Evolutionary conservation across 1,140 invertebrate genomes (phyloP), one percentile per base, ranked within the genome.

Genomic region (Papilio glaucus): DNA sequence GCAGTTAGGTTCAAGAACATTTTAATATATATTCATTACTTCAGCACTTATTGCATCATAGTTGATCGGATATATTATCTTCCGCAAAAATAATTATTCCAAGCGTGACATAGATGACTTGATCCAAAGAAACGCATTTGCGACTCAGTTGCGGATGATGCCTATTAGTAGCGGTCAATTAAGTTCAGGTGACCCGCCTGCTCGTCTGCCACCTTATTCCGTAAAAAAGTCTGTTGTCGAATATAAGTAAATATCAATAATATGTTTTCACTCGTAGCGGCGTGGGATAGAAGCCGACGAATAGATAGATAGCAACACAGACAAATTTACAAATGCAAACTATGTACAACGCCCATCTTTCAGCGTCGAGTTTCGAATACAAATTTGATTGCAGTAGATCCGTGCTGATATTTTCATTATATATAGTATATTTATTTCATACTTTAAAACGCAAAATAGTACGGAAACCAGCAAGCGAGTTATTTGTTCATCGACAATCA

Each of bases 311-410:
- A 8, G 18, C 18, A 49, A 49, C 21, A 4, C 12, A 24, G 49
- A 57, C 49, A 26, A 57, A 57, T 57, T 57, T 57, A 57, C 49
- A 57, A 57, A 57, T 57, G 49, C 49, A 57, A 57, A 21, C 49
- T 24, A 57, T 57, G 49, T 57, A 57, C 21, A 57, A 24, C 49
- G 49, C 21, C 49, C 49, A 57, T 57, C 49, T 57, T 57, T 57
- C 21, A 57, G 49, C 49, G 49, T 57, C 49, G 49, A 26, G 49
- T 57, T 57, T 57, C 49, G 49, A 13, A 57, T 24, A 57, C 49
- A 57, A 57, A 57, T 57, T 57, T 24, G 49, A 24, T 26, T 57
- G 21, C 49, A 57, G 49, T 57, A 57, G 21, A 57, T 57, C 21
- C 10, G 18, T 15, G 24, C 49, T 24, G 8, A 57, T 21, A 57